These are phyloP conservation scores for Drymonia ruficornis DNA, from an alignment of 2,888 invertebrate species.

Conservation along the genomic window DNA sequence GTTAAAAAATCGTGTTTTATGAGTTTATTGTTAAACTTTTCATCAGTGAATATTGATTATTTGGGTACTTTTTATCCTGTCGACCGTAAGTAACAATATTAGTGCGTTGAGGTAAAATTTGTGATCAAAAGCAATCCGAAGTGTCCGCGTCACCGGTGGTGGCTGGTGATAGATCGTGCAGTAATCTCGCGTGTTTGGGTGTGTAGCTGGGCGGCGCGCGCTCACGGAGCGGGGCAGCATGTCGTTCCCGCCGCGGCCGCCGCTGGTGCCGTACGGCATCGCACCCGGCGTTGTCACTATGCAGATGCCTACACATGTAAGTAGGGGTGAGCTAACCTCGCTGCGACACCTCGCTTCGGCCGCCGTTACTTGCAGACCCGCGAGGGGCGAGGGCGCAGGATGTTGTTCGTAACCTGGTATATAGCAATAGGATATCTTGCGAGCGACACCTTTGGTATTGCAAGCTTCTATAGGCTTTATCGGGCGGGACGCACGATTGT, in stretches of 20 bases:
- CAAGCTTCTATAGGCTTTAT: too few species aligned
- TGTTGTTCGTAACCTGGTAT: not conserved
- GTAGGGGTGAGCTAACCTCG: conserved; percentile 57
- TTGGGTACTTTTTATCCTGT: conserved; percentile 8
- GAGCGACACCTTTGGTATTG: too few species aligned
- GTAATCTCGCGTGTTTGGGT: conserved; percentile 25
- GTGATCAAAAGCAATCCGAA: conserved; percentile 21
- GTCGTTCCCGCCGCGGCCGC: conserved; percentile 96
- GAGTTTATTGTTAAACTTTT: conserved; percentile 16
- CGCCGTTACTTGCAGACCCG: conserved; percentile 5
- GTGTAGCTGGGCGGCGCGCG: conserved; percentile 20
- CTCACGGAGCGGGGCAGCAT: conserved; percentile 70
- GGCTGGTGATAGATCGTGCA: conserved; percentile 28
- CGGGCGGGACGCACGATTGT: too few species aligned
- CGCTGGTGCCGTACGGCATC: conserved; percentile 90
- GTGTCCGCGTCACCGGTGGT: conserved; percentile 49
- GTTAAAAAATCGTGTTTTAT: conserved; percentile 8
- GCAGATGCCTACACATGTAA: conserved; percentile 90
- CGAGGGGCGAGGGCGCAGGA: not conserved
- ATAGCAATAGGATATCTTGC: too few species aligned
- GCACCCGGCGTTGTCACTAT: conserved; percentile 90
- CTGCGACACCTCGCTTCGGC: conserved; percentile 11
- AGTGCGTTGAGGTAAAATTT: conserved; percentile 8
- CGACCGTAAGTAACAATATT: conserved; percentile 14
- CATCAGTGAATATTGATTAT: conserved; percentile 14